Conservation (phyloP, 2,797 vertebrate species). For the Tapirus indicus region DNA sequence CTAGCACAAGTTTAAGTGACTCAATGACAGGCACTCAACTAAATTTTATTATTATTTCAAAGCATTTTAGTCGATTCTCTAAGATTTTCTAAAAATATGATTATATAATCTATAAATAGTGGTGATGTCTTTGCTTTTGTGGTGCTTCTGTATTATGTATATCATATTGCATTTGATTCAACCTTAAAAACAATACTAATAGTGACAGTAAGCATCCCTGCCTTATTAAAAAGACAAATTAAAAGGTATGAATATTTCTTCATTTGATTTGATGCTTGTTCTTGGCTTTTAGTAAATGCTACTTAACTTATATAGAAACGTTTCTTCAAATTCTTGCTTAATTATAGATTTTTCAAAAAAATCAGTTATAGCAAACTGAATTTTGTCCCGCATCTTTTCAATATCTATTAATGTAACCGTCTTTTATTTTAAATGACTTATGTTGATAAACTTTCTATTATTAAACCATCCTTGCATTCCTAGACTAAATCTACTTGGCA, state of each 20-base stretch:
- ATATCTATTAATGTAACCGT: constrained; percentile 4
- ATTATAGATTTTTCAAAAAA: neutral
- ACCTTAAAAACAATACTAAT: neutral
- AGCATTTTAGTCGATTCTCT: neutral
- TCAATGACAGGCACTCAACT: neutral
- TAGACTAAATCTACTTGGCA: constrained; percentile 35
- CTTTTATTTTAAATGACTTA: constrained; percentile 38
- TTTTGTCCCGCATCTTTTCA: constrained; percentile 41
- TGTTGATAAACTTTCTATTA: neutral
- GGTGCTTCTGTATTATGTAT: neutral
- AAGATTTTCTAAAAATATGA: neutral
- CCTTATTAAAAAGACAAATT: neutral
- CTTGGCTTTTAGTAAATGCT: constrained; percentile 32
- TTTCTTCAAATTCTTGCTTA: constrained; percentile 15
- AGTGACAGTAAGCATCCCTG: neutral
- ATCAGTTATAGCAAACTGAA: constrained; percentile 24
- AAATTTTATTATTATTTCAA: constrained; percentile 15
- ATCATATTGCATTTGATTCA: neutral
- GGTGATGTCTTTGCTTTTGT: neutral
- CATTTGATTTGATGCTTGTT: neutral
- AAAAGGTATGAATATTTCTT: constrained; percentile 22
- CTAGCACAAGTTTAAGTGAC: neutral
- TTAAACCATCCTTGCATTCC: neutral
- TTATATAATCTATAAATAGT: neutral
- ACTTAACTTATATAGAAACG: neutral